These are phyloP conservation scores for Leptonema lineaticorne DNA, from an alignment of 1,140 invertebrate genomes.

Conservation along the genomic window DNA sequence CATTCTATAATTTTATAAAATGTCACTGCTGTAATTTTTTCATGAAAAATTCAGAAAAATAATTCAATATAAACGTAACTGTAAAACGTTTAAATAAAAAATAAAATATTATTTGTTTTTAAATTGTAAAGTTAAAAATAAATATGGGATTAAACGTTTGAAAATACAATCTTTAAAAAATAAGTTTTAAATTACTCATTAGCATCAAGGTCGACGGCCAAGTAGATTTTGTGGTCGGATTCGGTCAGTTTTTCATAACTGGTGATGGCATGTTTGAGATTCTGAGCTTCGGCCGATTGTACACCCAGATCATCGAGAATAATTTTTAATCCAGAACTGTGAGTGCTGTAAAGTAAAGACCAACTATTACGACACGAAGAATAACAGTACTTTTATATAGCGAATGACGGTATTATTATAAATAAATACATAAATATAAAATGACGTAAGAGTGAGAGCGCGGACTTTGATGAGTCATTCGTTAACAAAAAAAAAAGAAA, in stretches of 20 bases:
- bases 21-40: too few species aligned
- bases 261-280: constrained; percentile 37
- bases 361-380: too few species aligned
- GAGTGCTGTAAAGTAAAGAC: neutral
- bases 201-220: constrained; percentile 31
- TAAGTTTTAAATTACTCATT: too few species aligned
- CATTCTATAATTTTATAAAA: too few species aligned
- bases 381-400: neutral
- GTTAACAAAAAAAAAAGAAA: too few species aligned
- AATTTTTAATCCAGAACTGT: neutral
- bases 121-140: neutral
- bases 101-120: neutral
- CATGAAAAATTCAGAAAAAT: too few species aligned
- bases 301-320: constrained; percentile 27
- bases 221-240: constrained; percentile 37
- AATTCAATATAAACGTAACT: too few species aligned
- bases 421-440: neutral
- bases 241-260: constrained; percentile 36
- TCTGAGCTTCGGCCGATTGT: constrained; percentile 32
- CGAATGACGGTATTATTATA: neutral
- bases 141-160: neutral
- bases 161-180: too few species aligned
- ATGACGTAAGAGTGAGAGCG: too few species aligned
- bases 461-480: neutral
- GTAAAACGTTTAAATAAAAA: too few species aligned